Percentiles rank a stretch among this genome's conserved stretches.
These are phyloP conservation scores for Drosophila affinis DNA, from an alignment of 2,888 invertebrate genomes.

Conservation along the genomic window DNA sequence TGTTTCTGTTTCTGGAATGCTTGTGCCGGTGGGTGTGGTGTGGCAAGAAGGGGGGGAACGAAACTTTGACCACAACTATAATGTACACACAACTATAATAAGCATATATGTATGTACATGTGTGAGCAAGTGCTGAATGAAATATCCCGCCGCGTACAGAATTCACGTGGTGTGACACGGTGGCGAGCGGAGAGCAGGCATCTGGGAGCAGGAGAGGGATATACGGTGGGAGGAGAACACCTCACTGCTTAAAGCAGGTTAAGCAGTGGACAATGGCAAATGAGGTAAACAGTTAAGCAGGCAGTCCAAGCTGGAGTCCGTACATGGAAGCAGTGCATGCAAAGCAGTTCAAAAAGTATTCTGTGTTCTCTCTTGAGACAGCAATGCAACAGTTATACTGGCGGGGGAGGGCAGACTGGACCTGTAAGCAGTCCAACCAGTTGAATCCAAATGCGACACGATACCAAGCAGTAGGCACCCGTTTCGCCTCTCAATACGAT, in stretches of 20 bases:
- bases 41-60: background rate
- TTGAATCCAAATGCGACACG: too few species aligned
- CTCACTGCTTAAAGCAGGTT: too few species aligned
- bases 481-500: too few species aligned
- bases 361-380: too few species aligned
- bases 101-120: background rate
- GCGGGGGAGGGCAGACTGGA: too few species aligned
- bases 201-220: background rate
- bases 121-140: background rate
- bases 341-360: too few species aligned
- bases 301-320: background rate
- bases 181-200: background rate
- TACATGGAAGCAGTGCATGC: too few species aligned
- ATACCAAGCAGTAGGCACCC: too few species aligned
- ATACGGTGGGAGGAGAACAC: too few species aligned
- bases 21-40: background rate
- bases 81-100: background rate
- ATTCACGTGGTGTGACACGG: background rate
- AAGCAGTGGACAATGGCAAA: too few species aligned
- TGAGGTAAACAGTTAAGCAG: background rate
- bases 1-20: background rate
- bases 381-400: too few species aligned
- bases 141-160: background rate
- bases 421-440: background rate
- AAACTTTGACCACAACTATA: too few species aligned